These are phyloP conservation scores for Percopsis transmontana DNA, from an alignment of 2,113 vertebrate species.

Conservation along the genomic window DNA sequence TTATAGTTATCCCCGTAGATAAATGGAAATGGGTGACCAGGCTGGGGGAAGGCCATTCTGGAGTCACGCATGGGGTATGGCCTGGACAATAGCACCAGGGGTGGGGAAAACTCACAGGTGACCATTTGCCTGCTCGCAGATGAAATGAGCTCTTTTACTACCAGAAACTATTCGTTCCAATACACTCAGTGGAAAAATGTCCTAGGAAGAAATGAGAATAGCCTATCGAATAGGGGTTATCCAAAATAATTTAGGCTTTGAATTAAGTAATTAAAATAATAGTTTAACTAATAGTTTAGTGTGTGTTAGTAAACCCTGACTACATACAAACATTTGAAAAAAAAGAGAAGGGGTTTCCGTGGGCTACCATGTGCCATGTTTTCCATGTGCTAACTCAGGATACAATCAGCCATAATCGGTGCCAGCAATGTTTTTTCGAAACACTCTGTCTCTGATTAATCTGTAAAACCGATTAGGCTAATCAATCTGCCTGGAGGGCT, in stretches of 20 bases:
- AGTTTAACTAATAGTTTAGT: neutral
- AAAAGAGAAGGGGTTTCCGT: slow-evolving; percentile 47
- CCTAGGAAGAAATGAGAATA: neutral
- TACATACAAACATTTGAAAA: slow-evolving; percentile 17
- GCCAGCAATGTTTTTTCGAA: slow-evolving; percentile 35
- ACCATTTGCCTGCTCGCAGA: neutral
- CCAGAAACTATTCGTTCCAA: neutral
- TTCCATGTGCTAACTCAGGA: slow-evolving; percentile 45
- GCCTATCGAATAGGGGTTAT: neutral
- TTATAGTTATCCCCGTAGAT: slow-evolving; percentile 80
- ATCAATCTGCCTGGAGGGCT: slow-evolving; percentile 67
- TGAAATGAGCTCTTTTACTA: slow-evolving; percentile 3
- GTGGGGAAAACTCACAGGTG: slow-evolving; percentile 25
- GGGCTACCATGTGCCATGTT: slow-evolving; percentile 29
- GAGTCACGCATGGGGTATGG: slow-evolving; percentile 36
- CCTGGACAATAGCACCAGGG: slow-evolving; percentile 46
- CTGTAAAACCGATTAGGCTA: slow-evolving; percentile 63
- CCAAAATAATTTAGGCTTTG: neutral
- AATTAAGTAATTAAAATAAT: neutral
- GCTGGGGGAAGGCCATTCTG: slow-evolving; percentile 55
- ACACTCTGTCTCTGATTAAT: slow-evolving; percentile 63
- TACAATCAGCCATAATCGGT: slow-evolving; percentile 72
- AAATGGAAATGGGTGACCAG: slow-evolving; percentile 77
- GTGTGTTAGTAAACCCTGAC: neutral
- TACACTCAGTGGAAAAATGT: neutral